Percentiles rank a stretch among this genome's conserved stretches.
Conservation (phyloP, 1,140 invertebrate genomes). For the Scaptomyza graminum region DNA sequence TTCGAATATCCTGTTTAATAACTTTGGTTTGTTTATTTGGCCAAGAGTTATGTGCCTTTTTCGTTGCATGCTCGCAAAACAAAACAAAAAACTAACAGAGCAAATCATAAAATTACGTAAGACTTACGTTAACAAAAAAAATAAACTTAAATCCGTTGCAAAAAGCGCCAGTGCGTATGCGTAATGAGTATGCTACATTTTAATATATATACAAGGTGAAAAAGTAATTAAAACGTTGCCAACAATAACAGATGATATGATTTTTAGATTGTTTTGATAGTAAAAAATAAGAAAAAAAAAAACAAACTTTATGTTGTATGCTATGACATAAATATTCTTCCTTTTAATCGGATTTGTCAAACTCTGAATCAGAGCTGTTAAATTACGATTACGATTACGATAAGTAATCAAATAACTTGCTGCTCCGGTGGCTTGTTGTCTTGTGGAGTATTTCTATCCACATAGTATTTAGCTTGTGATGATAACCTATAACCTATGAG, state of each 20-base stretch:
- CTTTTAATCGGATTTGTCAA: too few species aligned
- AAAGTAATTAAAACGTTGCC: background rate
- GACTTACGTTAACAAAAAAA: background rate
- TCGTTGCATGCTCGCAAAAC: background rate
- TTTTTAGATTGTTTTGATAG: background rate
- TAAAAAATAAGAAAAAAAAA: background rate
- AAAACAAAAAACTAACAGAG: background rate
- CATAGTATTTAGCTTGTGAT: too few species aligned
- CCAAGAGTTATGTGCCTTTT: conserved; percentile 61
- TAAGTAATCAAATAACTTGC: too few species aligned
- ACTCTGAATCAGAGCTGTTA: too few species aligned
- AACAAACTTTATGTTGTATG: too few species aligned
- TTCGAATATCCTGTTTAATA: conserved; percentile 79
- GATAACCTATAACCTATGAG: too few species aligned
- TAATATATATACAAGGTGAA: background rate
- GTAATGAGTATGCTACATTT: background rate
- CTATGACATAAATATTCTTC: too few species aligned
- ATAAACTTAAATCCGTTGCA: background rate
- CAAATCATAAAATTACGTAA: conserved; percentile 29
- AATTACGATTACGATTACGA: too few species aligned
- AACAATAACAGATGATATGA: background rate
- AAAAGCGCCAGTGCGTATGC: conserved; percentile 5
- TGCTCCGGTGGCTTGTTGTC: too few species aligned
- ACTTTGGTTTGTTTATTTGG: conserved; percentile 72
- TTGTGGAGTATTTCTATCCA: too few species aligned